Percentiles rank a stretch among this genome's conserved stretches.
Evolutionary conservation across 2,113 vertebrate genomes (phyloP).

Genomic region (Psilopogon haemacephalus): DNA sequence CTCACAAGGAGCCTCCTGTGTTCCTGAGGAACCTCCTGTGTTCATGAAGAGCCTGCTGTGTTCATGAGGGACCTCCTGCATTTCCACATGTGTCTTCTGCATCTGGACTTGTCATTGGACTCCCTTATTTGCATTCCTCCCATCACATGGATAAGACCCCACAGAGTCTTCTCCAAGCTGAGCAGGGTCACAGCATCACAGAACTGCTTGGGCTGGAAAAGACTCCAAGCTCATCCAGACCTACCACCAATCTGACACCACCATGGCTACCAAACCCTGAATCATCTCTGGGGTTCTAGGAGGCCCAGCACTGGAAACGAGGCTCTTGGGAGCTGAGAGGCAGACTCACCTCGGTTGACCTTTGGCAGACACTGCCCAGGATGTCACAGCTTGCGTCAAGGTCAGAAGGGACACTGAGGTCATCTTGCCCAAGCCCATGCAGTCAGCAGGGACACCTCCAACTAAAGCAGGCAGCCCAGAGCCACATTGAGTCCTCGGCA

Average conservation of each 20-base stretch:
- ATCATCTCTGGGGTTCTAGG: not conserved
- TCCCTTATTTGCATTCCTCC: not conserved
- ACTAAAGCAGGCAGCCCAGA: no score
- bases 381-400: not conserved
- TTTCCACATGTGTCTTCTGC: accelerated
- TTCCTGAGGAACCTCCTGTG: no score
- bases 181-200: not conserved
- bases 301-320: not conserved
- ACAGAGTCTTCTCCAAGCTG: not conserved
- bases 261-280: not conserved
- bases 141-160: not conserved
- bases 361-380: not conserved
- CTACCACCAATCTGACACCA: no score
- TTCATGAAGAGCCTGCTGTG: no score
- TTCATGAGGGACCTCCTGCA: not conserved
- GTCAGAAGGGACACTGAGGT: no score
- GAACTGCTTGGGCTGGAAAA: no score
- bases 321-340: not conserved
- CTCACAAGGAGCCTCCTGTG: no score
- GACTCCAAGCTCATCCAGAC: no score
- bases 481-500: no score
- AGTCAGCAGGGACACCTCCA: no score
- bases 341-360: not conserved
- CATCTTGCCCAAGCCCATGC: no score
- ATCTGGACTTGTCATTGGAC: not conserved